Base-by-base conservation (phyloP, 2,797 vertebrate species). In the Meriones psammophilus region DNA sequence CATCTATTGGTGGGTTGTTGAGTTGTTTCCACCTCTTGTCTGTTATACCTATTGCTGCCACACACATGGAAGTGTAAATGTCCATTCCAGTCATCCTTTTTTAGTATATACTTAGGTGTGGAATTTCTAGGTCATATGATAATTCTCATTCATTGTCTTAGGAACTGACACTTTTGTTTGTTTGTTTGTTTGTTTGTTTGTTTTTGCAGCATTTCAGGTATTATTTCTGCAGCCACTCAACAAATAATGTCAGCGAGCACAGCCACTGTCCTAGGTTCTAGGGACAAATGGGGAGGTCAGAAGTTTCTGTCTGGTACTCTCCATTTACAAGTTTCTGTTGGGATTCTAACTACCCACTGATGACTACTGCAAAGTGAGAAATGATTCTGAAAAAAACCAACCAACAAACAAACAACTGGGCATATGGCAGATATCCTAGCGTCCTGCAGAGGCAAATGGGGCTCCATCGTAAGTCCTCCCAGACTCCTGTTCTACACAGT, bases 151-250 rank as follows among this genome's bases (percentile, higher is more conserved):
- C 39, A 68, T 28, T 46, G 68, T 91, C 71, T 58, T 3, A 95
- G 42, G 54, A 93, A 73, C 7, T 3, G 5, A 36, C 68, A 68
- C 36, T 24, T 42, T 30, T 42, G 46, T 50, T 50, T 50, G 50
- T 50, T 50, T 50, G 50, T 50, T 50, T 50, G 50, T 50, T 50
- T 50, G 46, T 50, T 50, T 50, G 50, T 50, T 50, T 50, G 9
- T 94, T 92, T 73, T 42, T 62, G 3, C 4, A 64, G 24, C n/a
- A 86, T 71, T 81, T 91, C 56, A 46, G 30, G 39, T 93, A 24
- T 64, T 92, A 83, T 76, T 83, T 74, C 81, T 95, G 73, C 14
- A 56, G 12, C 46, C 74, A 68, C n/a, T 81, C 74, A 74, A 39
- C 68, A 8, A 56, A 64, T 62, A 71, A 36, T 42, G 26, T 54